A percentile compares a stretch with the other conserved stretches of the same genome.
These are phyloP conservation scores for Therioaphis trifolii DNA, from an alignment of 2,888 invertebrate species.

Conservation along the genomic window DNA sequence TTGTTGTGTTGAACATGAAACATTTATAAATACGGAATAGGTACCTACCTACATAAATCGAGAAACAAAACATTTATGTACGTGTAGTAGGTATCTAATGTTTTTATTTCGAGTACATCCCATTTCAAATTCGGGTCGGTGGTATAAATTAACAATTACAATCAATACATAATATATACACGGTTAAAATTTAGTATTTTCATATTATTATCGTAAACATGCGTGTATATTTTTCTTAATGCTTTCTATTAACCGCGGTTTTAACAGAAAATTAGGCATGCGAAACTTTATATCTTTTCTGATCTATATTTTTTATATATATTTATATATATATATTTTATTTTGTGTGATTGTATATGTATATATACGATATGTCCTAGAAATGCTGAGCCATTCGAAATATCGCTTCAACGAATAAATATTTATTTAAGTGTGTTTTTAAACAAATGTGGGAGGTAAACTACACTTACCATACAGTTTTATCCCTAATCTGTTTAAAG, in stretches of 20 bases:
- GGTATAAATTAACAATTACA: constrained; percentile 12
- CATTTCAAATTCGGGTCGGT: constrained; percentile 10
- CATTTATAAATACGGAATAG: background rate
- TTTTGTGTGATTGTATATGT: constrained; percentile 42
- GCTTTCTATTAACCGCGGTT: constrained; percentile 47
- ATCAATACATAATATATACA: background rate
- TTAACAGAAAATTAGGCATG: constrained; percentile 58
- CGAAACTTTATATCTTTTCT: constrained; percentile 55
- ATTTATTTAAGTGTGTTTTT: background rate
- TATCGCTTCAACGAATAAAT: background rate
- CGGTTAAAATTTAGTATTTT: constrained; percentile 11
- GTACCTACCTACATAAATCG: no score
- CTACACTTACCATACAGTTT: background rate
- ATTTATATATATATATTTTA: constrained; percentile 1
- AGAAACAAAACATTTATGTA: background rate
- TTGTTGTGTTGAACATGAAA: constrained; percentile 10
- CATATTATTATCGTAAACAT: constrained; percentile 32
- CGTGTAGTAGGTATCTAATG: background rate
- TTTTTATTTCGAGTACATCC: background rate
- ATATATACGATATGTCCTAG: constrained; percentile 25
- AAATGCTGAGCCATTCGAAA: constrained; percentile 14
- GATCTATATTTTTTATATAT: constrained; percentile 34
- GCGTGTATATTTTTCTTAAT: constrained; percentile 48
- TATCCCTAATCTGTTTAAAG: constrained; percentile 4
- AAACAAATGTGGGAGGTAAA: background rate